A percentile compares a stretch with the other conserved stretches of the same genome.
Conservation (phyloP, 2,888 invertebrate species). For the Beris morrisii region DNA sequence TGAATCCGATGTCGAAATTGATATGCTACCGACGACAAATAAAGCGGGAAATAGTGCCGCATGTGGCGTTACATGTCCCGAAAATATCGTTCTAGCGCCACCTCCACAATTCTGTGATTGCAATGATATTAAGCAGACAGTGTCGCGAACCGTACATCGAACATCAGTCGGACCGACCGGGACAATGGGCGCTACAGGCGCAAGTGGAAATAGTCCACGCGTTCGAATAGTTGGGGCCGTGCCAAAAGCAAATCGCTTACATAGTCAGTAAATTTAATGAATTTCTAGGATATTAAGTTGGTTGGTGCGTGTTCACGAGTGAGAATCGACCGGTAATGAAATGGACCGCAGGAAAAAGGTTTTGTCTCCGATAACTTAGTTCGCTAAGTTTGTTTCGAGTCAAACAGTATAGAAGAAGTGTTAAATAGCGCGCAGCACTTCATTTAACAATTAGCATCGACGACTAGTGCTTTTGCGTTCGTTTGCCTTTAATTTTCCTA, state of each 20-base stretch:
- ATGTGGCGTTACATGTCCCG: conserved; percentile 51
- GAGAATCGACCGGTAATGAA: no score
- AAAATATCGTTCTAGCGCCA: conserved; percentile 74
- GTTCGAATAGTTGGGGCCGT: conserved; percentile 83
- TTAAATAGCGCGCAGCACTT: no score
- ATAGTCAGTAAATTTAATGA: conserved; percentile 44
- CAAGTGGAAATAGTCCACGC: conserved; percentile 50
- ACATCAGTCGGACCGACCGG: conserved; percentile 45
- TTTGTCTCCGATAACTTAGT: no score
- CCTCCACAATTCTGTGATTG: conserved; percentile 89
- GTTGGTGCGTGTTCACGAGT: no score
- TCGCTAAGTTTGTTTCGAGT: no score
- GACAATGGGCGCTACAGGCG: conserved; percentile 40
- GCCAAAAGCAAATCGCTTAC: conserved; percentile 65
- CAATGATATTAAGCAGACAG: conserved; percentile 57
- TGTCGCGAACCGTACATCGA: conserved; percentile 34
- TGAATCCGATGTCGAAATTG: conserved; percentile 70
- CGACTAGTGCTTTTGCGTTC: no score
- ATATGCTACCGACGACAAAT: conserved; percentile 50
- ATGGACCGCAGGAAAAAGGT: no score
- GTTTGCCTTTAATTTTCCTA: no score
- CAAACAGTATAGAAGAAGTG: no score
- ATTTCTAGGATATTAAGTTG: not conserved
- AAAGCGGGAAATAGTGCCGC: conserved; percentile 41
- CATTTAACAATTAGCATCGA: no score